phyloP scores from a whole-genome alignment of 2,888 invertebrate species.

The Corythucha ciliata region DNA sequence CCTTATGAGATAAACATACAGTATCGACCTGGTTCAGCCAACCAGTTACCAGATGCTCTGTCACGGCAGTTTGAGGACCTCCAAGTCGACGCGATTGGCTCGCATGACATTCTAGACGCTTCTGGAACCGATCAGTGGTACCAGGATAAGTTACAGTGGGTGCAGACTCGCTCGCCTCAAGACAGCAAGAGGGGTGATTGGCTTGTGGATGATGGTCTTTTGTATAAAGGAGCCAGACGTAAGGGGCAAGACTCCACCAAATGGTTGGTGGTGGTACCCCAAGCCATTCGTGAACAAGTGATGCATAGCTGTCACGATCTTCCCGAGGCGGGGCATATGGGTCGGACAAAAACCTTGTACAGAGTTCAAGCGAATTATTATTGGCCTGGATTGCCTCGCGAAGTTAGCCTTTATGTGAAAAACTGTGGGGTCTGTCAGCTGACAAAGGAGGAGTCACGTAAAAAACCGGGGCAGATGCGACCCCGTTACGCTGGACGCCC shows the following conservation, averaged over 20 bases:
- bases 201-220: slow-evolving; percentile 1
- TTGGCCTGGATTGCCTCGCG: slow-evolving; percentile 18
- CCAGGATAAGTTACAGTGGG: slow-evolving; percentile 9
- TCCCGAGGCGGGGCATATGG: slow-evolving; percentile 21
- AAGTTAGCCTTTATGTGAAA: slow-evolving; percentile 4
- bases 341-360: slow-evolving; percentile 22
- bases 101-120: no score
- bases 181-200: no score
- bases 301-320: slow-evolving; percentile 23
- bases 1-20: slow-evolving; percentile 27
- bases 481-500: slow-evolving; percentile 13
- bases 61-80: neutral
- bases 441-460: slow-evolving; percentile 4
- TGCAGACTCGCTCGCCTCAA: slow-evolving; percentile 6
- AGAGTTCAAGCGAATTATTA: slow-evolving; percentile 15
- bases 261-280: slow-evolving; percentile 22
- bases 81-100: no score
- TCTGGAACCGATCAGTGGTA: slow-evolving; percentile 26
- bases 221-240: neutral
- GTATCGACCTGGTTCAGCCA: slow-evolving; percentile 22
- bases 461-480: slow-evolving; percentile 10
- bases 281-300: slow-evolving; percentile 8
- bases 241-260: no score
- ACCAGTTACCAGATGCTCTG: no score
- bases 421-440: slow-evolving; percentile 16